Percentiles rank a stretch among this genome's conserved stretches.
Conservation (phyloP, 2,113 vertebrate genomes). For the Gymnarchus niloticus region DNA sequence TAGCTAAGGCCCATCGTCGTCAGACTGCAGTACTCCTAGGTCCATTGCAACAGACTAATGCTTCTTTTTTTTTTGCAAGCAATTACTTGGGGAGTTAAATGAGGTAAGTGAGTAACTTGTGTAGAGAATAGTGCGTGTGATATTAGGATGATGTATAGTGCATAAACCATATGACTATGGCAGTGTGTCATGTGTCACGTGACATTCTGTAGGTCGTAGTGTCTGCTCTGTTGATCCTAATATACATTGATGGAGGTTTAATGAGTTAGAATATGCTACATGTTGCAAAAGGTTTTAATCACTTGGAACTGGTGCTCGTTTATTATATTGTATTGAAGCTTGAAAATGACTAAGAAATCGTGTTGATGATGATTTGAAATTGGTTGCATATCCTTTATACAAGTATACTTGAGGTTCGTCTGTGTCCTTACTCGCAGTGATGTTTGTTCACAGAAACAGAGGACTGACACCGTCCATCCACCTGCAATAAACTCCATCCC, state of each 20-base stretch:
- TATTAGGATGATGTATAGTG: background rate
- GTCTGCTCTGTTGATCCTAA: background rate
- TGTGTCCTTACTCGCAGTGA: background rate
- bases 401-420: background rate
- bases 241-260: background rate
- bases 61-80: constrained; percentile 68
- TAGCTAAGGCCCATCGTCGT: background rate
- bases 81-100: constrained; percentile 90
- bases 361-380: background rate
- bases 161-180: background rate
- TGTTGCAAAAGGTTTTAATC: background rate
- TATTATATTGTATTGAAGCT: background rate
- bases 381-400: background rate
- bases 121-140: background rate
- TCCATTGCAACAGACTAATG: constrained; percentile 34
- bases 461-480: constrained; percentile 61
- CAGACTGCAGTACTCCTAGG: background rate
- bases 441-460: constrained; percentile 74
- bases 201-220: background rate
- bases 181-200: background rate
- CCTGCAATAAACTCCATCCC: constrained; percentile 25
- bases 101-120: constrained; percentile 74
- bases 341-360: background rate
- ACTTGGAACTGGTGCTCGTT: background rate
- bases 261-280: background rate